phyloP scores from a whole-genome alignment of 2,113 vertebrate species.

The Oophaga pumilio region DNA sequence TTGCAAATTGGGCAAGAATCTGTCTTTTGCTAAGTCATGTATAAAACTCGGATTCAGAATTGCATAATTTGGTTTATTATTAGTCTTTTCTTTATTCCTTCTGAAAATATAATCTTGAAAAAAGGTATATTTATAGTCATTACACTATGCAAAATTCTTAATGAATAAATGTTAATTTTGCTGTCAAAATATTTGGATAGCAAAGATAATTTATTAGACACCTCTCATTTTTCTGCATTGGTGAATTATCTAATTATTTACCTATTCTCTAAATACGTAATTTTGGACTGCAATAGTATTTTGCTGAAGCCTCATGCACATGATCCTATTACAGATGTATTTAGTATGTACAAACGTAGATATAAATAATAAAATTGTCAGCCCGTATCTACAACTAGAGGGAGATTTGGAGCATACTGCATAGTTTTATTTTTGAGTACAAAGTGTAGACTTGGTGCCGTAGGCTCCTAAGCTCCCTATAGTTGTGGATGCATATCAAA shows the following conservation, averaged over 20 bases:
- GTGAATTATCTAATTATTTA: background rate
- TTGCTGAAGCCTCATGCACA: too few species aligned
- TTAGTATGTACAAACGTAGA: too few species aligned
- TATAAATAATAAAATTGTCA: too few species aligned
- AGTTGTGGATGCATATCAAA: too few species aligned
- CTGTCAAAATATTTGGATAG: background rate
- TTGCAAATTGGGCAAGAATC: background rate
- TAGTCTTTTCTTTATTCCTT: background rate
- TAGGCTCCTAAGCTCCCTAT: too few species aligned
- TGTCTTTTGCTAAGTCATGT: background rate
- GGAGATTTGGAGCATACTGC: too few species aligned
- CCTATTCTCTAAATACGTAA: background rate
- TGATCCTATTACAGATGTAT: too few species aligned
- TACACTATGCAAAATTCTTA: too few species aligned
- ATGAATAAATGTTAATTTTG: background rate
- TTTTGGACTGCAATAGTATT: too few species aligned
- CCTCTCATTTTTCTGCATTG: background rate
- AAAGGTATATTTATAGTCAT: background rate
- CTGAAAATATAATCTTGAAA: background rate
- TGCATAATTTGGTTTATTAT: background rate
- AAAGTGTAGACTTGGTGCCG: too few species aligned
- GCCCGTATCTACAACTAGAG: too few species aligned
- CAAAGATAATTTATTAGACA: background rate
- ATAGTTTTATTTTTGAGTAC: too few species aligned
- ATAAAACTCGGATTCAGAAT: background rate